A percentile compares a stretch with the other conserved stretches of the same genome.
These are phyloP conservation scores for Drosophila macrothrix DNA, from an alignment of 2,888 invertebrate genomes.

Conservation along the genomic window DNA sequence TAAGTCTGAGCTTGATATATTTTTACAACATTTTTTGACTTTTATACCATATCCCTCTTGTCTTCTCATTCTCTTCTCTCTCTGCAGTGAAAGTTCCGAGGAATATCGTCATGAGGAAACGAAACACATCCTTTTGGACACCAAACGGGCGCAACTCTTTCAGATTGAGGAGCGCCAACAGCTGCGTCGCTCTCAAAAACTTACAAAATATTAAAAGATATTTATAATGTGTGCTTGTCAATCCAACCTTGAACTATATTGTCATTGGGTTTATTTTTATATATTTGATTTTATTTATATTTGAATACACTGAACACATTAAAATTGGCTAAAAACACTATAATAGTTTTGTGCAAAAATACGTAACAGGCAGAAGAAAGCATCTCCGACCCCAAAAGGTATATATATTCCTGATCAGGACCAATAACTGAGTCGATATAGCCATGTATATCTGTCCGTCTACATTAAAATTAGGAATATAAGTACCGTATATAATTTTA, in stretches of 20 bases:
- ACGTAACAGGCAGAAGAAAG: neutral
- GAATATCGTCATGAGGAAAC: constrained; percentile 66
- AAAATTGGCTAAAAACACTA: neutral
- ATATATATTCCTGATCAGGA: neutral
- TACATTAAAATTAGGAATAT: neutral
- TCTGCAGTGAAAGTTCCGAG: constrained; percentile 59
- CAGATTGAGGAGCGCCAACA: constrained; percentile 64
- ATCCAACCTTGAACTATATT: neutral
- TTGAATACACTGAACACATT: neutral
- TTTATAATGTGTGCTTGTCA: neutral
- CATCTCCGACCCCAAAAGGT: neutral
- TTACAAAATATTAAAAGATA: neutral
- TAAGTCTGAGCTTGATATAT: constrained; percentile 2
- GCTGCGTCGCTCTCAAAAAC: constrained; percentile 43
- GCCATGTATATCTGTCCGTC: too few relatives aligned
- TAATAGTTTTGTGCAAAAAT: neutral
- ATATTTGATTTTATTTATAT: neutral
- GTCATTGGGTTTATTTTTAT: neutral
- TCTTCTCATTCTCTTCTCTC: too few relatives aligned
- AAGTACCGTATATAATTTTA: neutral
- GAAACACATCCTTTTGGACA: constrained; percentile 54
- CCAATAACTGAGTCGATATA: too few relatives aligned
- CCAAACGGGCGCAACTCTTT: constrained; percentile 62
- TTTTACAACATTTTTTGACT: neutral
- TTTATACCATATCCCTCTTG: neutral